Percentiles rank a stretch among this genome's conserved stretches.
Conservation (phyloP, 2,797 vertebrate genomes). For the Ispidina lecontei region DNA sequence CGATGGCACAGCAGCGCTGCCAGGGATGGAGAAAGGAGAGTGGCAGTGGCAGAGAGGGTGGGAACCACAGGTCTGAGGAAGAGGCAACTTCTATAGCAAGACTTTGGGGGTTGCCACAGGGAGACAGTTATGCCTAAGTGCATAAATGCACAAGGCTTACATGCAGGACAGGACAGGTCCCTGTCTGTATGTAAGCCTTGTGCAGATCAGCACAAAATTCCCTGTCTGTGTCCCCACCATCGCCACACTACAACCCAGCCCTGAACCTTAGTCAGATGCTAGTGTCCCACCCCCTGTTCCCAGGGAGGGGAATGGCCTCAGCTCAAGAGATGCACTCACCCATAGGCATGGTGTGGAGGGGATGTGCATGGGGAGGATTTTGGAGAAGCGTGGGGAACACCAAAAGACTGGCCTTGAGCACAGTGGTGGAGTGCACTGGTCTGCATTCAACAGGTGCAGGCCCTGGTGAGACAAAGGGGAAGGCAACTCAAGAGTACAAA, state of each 20-base stretch:
- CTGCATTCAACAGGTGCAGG: neutral
- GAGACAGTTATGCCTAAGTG: no score
- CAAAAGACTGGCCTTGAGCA: neutral
- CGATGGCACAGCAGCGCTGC: no score
- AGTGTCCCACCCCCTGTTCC: neutral
- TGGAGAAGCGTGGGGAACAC: neutral
- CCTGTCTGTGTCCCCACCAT: neutral
- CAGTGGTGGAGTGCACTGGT: accelerated
- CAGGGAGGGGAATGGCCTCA: neutral
- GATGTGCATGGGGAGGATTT: neutral
- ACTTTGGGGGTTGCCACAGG: neutral
- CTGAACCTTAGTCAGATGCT: neutral
- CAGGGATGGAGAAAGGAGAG: neutral
- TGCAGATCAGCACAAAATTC: neutral
- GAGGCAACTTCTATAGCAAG: neutral
- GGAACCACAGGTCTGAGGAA: neutral
- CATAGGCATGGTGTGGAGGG: neutral
- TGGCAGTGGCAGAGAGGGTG: neutral
- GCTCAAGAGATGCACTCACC: neutral
- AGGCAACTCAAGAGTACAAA: neutral
- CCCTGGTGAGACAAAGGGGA: neutral
- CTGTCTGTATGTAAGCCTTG: neutral
- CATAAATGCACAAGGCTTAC: no score
- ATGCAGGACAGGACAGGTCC: no score
- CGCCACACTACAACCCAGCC: neutral